Base-by-base conservation (phyloP, 2,888 invertebrate genomes). In the Aphodius granarius region DNA sequence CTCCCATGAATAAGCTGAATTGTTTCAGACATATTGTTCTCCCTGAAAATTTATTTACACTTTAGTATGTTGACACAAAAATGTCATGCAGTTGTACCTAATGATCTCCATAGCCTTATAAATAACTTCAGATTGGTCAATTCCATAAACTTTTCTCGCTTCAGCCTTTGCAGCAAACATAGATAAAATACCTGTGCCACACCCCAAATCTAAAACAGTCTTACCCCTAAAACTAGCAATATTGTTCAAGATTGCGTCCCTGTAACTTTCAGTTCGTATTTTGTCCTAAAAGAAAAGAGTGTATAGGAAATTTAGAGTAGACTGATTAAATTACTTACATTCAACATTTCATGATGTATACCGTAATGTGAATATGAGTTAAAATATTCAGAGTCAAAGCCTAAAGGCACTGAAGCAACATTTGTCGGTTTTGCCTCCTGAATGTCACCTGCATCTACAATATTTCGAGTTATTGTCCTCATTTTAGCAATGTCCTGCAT, bases 81-180 rank as follows among this genome's bases (percentile, higher is more conserved):
- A 63, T 18, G 15, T 23, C 70, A 23, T 18, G 19, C 64, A 4
- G 63, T n/a, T n/a, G n/a, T 87, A 93, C 94, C 94, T 93, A 43
- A 97, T 92, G 81, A 99, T 99, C 85, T 97, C 96, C 91, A 97
- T 95, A 2, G 99, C 98, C 85, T 97, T 95, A 84, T 96, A 96
- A 78, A 99, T 94, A 78, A 99, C 96, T 82, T 97, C 96, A 0
- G 99, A 99, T 86, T 97, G 97, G 86, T 99, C 99, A 80, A 99
- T 92, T 81, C 97, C 98, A 84, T 95, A 94, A 4, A 99, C 96
- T 87, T 91, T 92, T 77, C 91, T 90, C 65, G 99, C 99, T 21
- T 98, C 98, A 19, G 98, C 97, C 84, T 95, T 93, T 13, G 97
- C 98, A 79, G 97, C 95, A 89, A 99, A 99, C 96, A 99, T 97